Conservation (phyloP, 2,113 vertebrate species). For the Thunnus maccoyii region DNA sequence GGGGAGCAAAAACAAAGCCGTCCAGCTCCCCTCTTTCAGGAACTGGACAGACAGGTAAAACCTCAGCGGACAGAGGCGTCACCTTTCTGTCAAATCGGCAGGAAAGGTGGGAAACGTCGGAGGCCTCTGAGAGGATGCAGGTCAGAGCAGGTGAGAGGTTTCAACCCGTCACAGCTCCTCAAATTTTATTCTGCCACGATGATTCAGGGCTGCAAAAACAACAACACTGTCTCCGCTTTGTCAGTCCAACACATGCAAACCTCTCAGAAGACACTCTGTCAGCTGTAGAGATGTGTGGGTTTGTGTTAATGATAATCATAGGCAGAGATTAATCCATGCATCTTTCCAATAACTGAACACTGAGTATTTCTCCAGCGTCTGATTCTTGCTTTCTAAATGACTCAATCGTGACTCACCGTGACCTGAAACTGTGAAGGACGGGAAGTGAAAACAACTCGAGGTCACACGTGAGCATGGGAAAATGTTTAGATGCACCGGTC, state of each 20-base stretch:
- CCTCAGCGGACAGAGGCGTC: background rate
- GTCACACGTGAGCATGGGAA: background rate
- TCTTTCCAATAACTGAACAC: no score
- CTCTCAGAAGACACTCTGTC: background rate
- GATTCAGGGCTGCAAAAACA: background rate
- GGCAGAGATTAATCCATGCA: background rate
- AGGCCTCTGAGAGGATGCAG: background rate
- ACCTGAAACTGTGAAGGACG: background rate
- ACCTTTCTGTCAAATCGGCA: slow-evolving; percentile 10
- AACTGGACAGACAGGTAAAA: slow-evolving; percentile 10
- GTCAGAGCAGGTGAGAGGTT: background rate
- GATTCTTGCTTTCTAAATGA: no score
- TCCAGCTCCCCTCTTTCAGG: background rate
- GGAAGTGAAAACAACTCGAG: slow-evolving; percentile 2
- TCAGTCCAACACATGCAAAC: background rate
- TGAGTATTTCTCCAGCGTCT: no score
- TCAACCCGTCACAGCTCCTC: no score
- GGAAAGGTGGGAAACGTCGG: background rate
- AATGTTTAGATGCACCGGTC: background rate
- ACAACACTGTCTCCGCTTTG: background rate
- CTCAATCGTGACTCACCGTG: background rate
- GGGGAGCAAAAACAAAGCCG: background rate
- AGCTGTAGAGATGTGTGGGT: background rate
- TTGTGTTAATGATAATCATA: background rate
- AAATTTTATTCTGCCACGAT: no score